phyloP scores from a whole-genome alignment of 2,888 invertebrate species.

The Tachina fera region DNA sequence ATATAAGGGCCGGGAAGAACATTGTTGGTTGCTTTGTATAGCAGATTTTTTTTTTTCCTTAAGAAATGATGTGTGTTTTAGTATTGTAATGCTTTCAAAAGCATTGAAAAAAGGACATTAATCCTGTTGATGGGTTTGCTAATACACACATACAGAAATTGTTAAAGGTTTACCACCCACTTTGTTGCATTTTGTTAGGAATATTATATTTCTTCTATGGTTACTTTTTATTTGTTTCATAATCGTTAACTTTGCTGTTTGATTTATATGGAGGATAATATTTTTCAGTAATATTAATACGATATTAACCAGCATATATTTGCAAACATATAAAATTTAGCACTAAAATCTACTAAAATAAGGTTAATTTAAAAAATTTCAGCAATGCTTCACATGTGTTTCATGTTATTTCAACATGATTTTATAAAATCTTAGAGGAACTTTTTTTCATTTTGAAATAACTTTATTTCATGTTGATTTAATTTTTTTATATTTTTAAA shows the following conservation, averaged over 20 bases:
- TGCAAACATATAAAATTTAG: not conserved
- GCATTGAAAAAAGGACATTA: constrained; percentile 68
- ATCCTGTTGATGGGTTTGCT: constrained; percentile 64
- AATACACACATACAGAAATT: not conserved
- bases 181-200: not conserved
- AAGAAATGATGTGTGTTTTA: not conserved
- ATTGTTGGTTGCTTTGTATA: not conserved
- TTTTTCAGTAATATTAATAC: too few relatives aligned
- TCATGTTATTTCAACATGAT: too few relatives aligned
- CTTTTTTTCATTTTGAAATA: too few relatives aligned
- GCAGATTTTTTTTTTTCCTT: constrained; percentile 49
- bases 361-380: too few relatives aligned
- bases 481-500: too few relatives aligned
- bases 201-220: constrained; percentile 17
- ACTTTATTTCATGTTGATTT: too few relatives aligned
- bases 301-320: not conserved
- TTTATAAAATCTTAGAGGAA: too few relatives aligned
- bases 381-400: too few relatives aligned
- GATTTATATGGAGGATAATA: not conserved
- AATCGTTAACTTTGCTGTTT: not conserved
- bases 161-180: constrained; percentile 23
- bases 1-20: not conserved
- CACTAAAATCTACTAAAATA: not conserved
- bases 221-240: constrained; percentile 1
- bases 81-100: constrained; percentile 32